A percentile compares a stretch with the other conserved stretches of the same genome.
phyloP scores from a whole-genome alignment of 2,888 invertebrate species.

The Pandemis corylana region DNA sequence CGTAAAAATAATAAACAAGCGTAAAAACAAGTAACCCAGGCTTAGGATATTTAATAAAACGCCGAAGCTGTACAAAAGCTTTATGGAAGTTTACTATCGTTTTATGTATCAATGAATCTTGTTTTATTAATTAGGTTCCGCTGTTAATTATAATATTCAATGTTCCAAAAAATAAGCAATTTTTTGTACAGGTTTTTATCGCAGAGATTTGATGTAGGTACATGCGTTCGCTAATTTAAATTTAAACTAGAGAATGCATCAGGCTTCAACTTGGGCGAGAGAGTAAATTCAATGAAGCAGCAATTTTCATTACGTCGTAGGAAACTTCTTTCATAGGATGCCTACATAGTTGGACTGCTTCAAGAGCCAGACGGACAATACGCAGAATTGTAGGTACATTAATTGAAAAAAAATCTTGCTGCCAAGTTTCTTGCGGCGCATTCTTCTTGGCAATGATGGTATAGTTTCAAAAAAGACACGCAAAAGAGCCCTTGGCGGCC shows the following conservation, averaged over 20 bases:
- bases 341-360: constrained; percentile 51
- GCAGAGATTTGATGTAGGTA: too few species aligned
- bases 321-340: constrained; percentile 44
- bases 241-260: too few species aligned
- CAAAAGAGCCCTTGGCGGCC: too few species aligned
- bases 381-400: constrained; percentile 13
- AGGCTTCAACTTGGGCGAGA: constrained; percentile 44
- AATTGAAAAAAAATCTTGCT: too few species aligned
- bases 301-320: constrained; percentile 51
- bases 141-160: not conserved
- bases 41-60: constrained; percentile 29
- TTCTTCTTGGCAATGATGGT: too few species aligned
- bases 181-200: not conserved
- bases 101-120: constrained; percentile 13
- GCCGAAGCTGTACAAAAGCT: constrained; percentile 20
- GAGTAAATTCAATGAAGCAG: constrained; percentile 48
- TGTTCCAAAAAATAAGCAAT: not conserved
- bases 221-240: too few species aligned
- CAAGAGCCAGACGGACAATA: constrained; percentile 46
- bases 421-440: too few species aligned
- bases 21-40: constrained; percentile 13
- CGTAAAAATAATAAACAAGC: constrained; percentile 39
- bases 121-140: constrained; percentile 11
- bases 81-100: constrained; percentile 12
- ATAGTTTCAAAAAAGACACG: too few species aligned